Conservation (phyloP, 2,888 invertebrate species). For the Choreutis nemorana region DNA sequence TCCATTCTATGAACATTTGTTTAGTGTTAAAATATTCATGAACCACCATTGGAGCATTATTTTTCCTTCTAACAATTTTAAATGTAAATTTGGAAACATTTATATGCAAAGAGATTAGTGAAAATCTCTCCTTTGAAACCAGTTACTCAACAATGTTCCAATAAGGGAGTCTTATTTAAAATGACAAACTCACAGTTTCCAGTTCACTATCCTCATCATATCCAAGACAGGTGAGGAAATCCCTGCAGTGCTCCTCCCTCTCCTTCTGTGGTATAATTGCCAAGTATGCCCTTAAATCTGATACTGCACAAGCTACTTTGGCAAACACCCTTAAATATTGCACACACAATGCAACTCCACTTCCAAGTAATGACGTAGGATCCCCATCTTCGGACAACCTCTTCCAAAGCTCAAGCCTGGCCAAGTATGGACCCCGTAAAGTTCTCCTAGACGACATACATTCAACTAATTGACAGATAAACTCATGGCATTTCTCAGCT, state of each 20-base stretch:
- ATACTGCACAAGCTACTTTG: conserved; percentile 85
- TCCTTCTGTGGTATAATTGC: conserved; percentile 71
- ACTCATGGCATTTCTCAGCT: conserved; percentile 52
- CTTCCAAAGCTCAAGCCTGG: conserved; percentile 78
- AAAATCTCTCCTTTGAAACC: too few relatives aligned
- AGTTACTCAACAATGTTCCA: neutral
- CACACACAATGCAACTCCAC: conserved; percentile 73
- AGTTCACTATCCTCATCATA: conserved; percentile 71
- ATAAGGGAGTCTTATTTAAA: too few relatives aligned
- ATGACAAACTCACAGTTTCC: conserved; percentile 58
- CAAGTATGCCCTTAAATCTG: conserved; percentile 81
- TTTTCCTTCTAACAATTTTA: too few relatives aligned
- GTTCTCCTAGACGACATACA: conserved; percentile 50
- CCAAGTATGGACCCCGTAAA: conserved; percentile 84
- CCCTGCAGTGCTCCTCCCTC: conserved; percentile 64
- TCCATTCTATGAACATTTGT: too few relatives aligned
- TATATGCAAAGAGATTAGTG: neutral
- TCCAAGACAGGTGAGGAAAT: conserved; percentile 70
- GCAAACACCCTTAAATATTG: conserved; percentile 86
- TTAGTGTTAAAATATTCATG: too few relatives aligned
- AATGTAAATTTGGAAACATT: neutral
- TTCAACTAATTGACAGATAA: conserved; percentile 58
- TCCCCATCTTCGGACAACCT: conserved; percentile 65
- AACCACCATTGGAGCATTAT: too few relatives aligned
- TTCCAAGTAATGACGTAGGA: conserved; percentile 64